phyloP scores from a whole-genome alignment of 2,797 vertebrate genomes.

The Peromyscus melanophrys region DNA sequence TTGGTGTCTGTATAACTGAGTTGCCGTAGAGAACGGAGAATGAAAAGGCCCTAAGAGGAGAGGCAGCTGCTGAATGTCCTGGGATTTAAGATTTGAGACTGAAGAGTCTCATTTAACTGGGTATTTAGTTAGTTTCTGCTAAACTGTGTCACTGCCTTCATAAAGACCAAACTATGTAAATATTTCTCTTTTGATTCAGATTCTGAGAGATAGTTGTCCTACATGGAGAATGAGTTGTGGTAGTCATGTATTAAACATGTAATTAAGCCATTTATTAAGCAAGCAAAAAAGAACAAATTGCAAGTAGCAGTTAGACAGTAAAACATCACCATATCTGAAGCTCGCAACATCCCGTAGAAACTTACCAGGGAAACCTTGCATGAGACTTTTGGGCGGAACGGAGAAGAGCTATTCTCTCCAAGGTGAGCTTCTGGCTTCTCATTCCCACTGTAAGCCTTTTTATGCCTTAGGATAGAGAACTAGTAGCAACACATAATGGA shows the following conservation, averaged over 20 bases:
- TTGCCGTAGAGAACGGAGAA: conserved; percentile 1
- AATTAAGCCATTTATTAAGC: neutral
- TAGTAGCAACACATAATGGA: neutral
- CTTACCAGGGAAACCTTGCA: neutral
- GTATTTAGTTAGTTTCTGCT: neutral
- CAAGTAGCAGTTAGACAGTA: neutral
- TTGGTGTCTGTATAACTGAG: neutral
- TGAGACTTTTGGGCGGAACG: too few relatives aligned
- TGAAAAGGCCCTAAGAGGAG: neutral
- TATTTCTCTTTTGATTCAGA: neutral
- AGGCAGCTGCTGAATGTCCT: neutral
- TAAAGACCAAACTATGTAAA: neutral
- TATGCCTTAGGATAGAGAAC: neutral
- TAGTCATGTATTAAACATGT: neutral
- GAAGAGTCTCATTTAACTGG: conserved; percentile 34
- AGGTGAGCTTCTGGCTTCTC: neutral
- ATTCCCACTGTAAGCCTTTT: neutral
- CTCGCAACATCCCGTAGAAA: neutral
- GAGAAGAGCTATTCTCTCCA: neutral
- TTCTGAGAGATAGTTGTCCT: neutral
- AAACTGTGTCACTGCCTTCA: neutral
- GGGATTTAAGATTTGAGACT: neutral
- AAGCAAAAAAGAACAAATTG: neutral
- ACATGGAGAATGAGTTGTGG: neutral
- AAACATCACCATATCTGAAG: neutral